phyloP scores from a whole-genome alignment of 2,888 invertebrate species.

The Hypercompe scribonia region DNA sequence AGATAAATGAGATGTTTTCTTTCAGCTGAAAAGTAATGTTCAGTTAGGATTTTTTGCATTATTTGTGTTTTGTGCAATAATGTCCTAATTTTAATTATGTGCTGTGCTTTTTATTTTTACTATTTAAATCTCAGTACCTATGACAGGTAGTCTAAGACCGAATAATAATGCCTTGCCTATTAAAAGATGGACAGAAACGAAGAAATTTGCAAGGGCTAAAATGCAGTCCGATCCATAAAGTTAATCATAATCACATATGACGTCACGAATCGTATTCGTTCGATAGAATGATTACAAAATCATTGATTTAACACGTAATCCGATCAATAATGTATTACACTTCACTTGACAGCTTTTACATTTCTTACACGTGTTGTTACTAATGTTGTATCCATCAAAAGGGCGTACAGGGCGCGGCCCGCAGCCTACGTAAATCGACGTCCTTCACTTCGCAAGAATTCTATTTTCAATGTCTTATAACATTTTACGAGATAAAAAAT shows the following conservation, averaged over 20 bases:
- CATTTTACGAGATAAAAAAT: conserved; percentile 17
- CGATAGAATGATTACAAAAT: not conserved
- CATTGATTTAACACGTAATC: not conserved
- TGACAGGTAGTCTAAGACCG: too few species aligned
- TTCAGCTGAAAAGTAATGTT: too few species aligned
- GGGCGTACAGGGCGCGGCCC: not conserved
- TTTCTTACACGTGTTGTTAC: not conserved
- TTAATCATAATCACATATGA: not conserved
- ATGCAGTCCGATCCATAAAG: not conserved
- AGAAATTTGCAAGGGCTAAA: not conserved
- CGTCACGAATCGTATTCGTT: not conserved
- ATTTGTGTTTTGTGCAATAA: too few species aligned
- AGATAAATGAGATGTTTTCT: too few species aligned
- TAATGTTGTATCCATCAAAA: conserved; percentile 4
- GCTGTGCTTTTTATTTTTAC: too few species aligned
- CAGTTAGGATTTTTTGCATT: too few species aligned
- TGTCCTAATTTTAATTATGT: too few species aligned
- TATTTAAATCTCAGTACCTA: too few species aligned
- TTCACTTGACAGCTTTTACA: not conserved
- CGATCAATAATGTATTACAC: not conserved
- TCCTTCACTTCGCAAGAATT: conserved; percentile 42
- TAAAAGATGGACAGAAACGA: not conserved
- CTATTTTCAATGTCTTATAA: conserved; percentile 29
- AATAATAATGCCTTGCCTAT: not conserved
- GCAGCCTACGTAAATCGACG: conserved; percentile 36